phyloP scores from a whole-genome alignment of 2,888 invertebrate genomes.

The Dorcus parallelipipedus region DNA sequence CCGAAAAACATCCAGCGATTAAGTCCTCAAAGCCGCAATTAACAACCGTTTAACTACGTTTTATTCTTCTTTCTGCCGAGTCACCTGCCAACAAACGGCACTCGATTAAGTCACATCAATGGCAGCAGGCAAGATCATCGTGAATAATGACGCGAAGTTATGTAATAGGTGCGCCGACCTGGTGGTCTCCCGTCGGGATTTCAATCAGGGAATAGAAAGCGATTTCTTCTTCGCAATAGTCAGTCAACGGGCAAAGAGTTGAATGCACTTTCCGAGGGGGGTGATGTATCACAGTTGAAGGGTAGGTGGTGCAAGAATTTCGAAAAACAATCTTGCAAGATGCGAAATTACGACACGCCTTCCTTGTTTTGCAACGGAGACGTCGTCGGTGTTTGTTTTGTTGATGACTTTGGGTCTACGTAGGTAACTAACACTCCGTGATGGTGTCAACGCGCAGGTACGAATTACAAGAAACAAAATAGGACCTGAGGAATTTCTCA shows the following conservation, averaged over 20 bases:
- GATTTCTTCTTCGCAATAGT: background rate
- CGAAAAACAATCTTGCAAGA: conserved; percentile 18
- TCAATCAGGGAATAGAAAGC: conserved; percentile 7
- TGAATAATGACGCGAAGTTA: conserved; percentile 29
- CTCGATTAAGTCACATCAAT: conserved; percentile 34
- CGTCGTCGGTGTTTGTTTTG: conserved; percentile 21
- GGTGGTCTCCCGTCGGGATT: conserved; percentile 15
- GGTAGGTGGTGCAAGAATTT: conserved; percentile 17
- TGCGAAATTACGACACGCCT: conserved; percentile 26
- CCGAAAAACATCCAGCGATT: conserved; percentile 21
- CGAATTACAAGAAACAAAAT: background rate
- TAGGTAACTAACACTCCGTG: conserved; percentile 8
- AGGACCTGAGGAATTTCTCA: background rate
- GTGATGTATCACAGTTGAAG: conserved; percentile 24
- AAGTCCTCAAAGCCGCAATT: conserved; percentile 30
- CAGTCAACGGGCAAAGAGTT: too few species aligned
- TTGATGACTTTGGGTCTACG: conserved; percentile 12
- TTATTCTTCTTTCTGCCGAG: conserved; percentile 30
- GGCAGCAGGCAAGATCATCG: conserved; percentile 24
- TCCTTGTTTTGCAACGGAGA: conserved; percentile 4
- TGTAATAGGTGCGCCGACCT: conserved; percentile 12
- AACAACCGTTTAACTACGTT: conserved; percentile 32
- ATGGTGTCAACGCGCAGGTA: conserved; percentile 18
- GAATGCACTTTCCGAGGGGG: conserved; percentile 3
- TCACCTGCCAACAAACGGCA: conserved; percentile 29